Evolutionary conservation across 2,113 vertebrate genomes (phyloP).

Genomic region (Microcebus jonahi): DNA sequence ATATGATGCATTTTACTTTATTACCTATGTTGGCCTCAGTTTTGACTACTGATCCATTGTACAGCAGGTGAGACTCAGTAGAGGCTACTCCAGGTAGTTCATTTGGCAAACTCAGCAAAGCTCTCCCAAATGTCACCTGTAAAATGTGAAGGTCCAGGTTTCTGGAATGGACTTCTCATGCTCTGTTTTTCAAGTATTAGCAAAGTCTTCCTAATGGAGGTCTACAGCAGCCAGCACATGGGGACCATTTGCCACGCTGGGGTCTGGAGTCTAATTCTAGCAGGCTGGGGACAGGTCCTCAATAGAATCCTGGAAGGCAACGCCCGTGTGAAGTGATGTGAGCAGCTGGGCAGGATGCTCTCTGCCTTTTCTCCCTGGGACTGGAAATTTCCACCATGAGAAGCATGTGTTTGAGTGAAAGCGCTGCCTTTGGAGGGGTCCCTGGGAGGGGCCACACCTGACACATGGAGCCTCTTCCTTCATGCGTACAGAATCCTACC

Average conservation of each 20-base stretch:
- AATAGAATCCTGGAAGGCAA: not conserved
- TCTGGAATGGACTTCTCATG: not conserved
- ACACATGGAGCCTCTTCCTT: not conserved
- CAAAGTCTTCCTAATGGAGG: not conserved
- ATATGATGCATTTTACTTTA: not conserved
- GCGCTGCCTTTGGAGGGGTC: not conserved
- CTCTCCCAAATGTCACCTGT: not conserved
- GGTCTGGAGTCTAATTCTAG: not conserved
- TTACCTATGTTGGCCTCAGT: not conserved
- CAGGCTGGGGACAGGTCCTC: not conserved
- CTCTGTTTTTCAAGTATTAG: not conserved
- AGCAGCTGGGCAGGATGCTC: too few species aligned
- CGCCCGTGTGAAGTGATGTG: rapidly evolving
- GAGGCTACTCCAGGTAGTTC: not conserved
- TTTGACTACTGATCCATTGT: not conserved
- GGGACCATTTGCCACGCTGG: not conserved
- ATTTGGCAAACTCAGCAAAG: not conserved
- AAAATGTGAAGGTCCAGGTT: not conserved
- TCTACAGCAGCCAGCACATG: not conserved
- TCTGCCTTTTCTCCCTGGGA: not conserved
- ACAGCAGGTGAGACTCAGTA: not conserved
- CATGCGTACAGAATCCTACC: not conserved
- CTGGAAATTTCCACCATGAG: not conserved
- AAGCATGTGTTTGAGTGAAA: not conserved
- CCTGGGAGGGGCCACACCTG: not conserved